phyloP scores from a whole-genome alignment of 92 coral and sea anemone genomes.

The Desmophyllum pertusum region DNA sequence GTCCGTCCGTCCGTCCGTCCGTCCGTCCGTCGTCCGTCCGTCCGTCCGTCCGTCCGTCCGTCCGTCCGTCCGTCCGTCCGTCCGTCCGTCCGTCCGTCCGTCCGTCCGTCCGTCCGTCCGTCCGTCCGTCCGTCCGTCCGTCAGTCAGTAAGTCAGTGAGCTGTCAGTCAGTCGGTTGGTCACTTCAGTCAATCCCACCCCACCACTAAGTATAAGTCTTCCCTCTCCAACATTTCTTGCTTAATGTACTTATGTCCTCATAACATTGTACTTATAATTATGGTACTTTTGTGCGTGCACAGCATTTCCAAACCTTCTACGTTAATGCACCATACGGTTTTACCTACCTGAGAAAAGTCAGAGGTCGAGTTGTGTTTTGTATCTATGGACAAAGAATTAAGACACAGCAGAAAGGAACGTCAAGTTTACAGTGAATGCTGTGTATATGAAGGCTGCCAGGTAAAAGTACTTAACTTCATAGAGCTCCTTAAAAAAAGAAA shows the following conservation, averaged over 20 bases:
- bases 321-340: no score
- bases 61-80: no score
- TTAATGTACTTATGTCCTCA: no score
- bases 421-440: slow-evolving; percentile 41
- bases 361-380: background rate
- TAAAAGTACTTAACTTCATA: slow-evolving; percentile 17
- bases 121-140: background rate
- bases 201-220: background rate
- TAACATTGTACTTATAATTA: no score
- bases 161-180: background rate
- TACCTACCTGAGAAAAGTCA: slow-evolving; percentile 5
- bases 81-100: background rate
- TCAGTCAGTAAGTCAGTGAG: background rate
- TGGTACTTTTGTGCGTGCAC: no score
- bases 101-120: background rate
- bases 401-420: slow-evolving; percentile 50
- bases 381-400: slow-evolving; percentile 18
- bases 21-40: no score
- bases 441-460: slow-evolving; percentile 17
- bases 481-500: slow-evolving; percentile 28
- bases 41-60: no score
- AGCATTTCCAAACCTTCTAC: no score
- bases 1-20: no score
- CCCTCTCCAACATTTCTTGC: no score
- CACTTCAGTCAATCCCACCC: background rate